phyloP scores from a whole-genome alignment of 2,888 invertebrate genomes.

The Mycalesis mineus region DNA sequence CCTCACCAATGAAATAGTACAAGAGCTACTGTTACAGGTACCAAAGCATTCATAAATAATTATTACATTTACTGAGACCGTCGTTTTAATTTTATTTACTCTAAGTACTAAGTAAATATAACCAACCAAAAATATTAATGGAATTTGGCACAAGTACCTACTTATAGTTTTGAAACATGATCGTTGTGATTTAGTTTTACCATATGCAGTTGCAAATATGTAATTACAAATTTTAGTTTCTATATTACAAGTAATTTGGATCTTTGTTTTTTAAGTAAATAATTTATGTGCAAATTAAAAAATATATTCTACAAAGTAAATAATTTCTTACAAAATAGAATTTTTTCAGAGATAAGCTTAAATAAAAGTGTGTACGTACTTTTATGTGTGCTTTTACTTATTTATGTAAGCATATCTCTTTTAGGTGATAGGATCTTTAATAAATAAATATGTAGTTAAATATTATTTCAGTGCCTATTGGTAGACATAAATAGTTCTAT shows the following conservation, averaged over 20 bases:
- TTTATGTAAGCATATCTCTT: background rate
- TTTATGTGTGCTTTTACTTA: background rate
- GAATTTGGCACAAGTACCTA: slow-evolving; percentile 53
- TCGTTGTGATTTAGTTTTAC: background rate
- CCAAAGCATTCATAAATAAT: background rate
- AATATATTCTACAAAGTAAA: slow-evolving; percentile 4
- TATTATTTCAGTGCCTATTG: slow-evolving; percentile 38
- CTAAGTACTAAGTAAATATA: slow-evolving; percentile 18
- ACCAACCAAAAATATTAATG: slow-evolving; percentile 28
- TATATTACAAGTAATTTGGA: background rate
- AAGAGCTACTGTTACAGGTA: slow-evolving; percentile 13
- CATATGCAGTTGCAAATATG: background rate
- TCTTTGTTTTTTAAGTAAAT: slow-evolving; percentile 1
- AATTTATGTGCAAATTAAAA: background rate
- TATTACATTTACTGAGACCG: background rate
- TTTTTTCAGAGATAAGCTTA: background rate
- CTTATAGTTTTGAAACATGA: slow-evolving; percentile 1
- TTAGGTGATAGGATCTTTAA: background rate
- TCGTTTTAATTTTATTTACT: slow-evolving; percentile 6
- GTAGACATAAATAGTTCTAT: slow-evolving; percentile 51
- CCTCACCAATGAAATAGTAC: slow-evolving; percentile 22
- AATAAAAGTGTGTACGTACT: background rate
- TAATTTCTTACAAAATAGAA: slow-evolving; percentile 7
- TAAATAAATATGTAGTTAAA: slow-evolving; percentile 3
- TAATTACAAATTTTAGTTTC: background rate